Conservation (phyloP, 1,140 invertebrate genomes). For the Dreissena polymorpha region DNA sequence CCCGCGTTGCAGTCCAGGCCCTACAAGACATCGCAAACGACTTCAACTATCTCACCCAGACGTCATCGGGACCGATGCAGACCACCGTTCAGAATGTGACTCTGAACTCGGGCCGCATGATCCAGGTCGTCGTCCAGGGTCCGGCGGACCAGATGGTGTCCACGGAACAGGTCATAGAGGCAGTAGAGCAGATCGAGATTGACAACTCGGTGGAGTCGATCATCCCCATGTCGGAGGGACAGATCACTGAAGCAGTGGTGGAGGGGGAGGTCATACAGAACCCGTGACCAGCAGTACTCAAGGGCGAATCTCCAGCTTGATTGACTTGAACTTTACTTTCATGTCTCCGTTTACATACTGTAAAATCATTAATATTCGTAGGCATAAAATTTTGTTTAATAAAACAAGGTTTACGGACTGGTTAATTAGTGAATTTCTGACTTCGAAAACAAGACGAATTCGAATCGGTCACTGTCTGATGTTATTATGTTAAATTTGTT, state of each 20-base stretch:
- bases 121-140: conserved; percentile 44
- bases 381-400: too few species aligned
- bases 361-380: too few species aligned
- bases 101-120: conserved; percentile 51
- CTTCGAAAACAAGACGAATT: too few species aligned
- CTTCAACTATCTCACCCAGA: conserved; percentile 32
- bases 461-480: too few species aligned
- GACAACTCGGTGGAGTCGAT: conserved; percentile 51
- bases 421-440: too few species aligned
- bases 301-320: too few species aligned
- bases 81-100: conserved; percentile 49
- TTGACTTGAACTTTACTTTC: too few species aligned
- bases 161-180: conserved; percentile 29
- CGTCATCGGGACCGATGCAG: conserved; percentile 18
- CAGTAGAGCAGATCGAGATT: conserved; percentile 50
- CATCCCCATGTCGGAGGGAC: conserved; percentile 37
- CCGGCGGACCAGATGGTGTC: conserved; percentile 15
- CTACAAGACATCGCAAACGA: conserved; percentile 53
- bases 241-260: conserved; percentile 29
- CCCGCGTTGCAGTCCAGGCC: conserved; percentile 46
- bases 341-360: too few species aligned
- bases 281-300: neutral
- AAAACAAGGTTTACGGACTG: too few species aligned
- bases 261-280: conserved; percentile 32
- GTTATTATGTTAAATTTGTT: too few species aligned